phyloP scores from a whole-genome alignment of 2,797 vertebrate genomes.

The Octomys mimax region DNA sequence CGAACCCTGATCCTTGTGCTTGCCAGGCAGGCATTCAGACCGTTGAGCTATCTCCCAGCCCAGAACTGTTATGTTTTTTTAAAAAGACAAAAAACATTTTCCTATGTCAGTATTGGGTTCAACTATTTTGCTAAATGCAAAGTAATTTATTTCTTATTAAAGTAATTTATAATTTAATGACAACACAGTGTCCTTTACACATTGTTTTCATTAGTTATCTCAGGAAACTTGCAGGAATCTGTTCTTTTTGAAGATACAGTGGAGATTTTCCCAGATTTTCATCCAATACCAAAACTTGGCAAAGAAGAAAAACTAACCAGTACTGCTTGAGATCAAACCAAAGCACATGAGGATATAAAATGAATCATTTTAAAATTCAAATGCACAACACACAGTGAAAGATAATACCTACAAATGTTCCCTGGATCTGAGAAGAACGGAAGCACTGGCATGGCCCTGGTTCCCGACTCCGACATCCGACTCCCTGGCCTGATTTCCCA shows the following conservation, averaged over 20 bases:
- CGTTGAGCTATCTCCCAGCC: too few species aligned
- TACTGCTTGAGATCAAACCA: constrained; percentile 4
- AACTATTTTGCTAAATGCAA: constrained; percentile 44
- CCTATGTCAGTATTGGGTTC: constrained; percentile 30
- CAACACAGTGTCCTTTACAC: neutral
- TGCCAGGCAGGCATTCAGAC: too few species aligned
- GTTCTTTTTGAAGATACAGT: neutral
- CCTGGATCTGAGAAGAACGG: neutral
- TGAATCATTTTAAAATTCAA: constrained; percentile 15
- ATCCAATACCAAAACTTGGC: constrained; percentile 44
- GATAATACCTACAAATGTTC: neutral
- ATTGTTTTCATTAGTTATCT: constrained; percentile 11
- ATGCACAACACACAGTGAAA: neutral
- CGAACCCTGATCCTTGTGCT: too few species aligned
- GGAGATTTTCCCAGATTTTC: constrained; percentile 36
- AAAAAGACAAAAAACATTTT: constrained; percentile 27
- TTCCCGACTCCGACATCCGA: neutral
- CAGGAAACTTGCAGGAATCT: constrained; percentile 50
- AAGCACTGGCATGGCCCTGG: neutral
- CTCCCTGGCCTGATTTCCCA: constrained; percentile 8
- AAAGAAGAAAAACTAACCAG: constrained; percentile 20
- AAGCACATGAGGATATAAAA: constrained; percentile 4
- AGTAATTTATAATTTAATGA: constrained; percentile 6
- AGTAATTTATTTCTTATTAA: constrained; percentile 24
- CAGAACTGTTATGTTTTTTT: neutral